Percentiles rank a stretch among this genome's conserved stretches.
phyloP scores from a whole-genome alignment of 2,113 vertebrate genomes.

The Platichthys stellatus region DNA sequence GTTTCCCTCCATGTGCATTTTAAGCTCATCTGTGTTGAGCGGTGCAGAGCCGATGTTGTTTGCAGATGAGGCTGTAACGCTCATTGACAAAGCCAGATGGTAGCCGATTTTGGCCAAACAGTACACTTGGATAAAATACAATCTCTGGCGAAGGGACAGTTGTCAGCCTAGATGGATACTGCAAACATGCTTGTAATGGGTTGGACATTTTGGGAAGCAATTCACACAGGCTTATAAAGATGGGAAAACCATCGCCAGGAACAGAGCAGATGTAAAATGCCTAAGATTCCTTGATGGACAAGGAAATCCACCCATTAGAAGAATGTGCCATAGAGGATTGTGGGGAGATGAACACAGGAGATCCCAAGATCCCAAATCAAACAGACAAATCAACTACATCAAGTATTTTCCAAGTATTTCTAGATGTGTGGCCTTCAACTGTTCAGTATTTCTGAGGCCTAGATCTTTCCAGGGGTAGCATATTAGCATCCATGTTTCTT shows the following conservation, averaged over 20 bases:
- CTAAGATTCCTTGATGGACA: constrained; percentile 68
- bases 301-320: constrained; percentile 55
- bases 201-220: constrained; percentile 76
- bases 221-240: constrained; percentile 71
- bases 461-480: constrained; percentile 40
- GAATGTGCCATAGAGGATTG: constrained; percentile 51
- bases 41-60: constrained; percentile 78
- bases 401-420: constrained; percentile 42
- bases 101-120: constrained; percentile 82
- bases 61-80: constrained; percentile 81
- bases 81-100: constrained; percentile 83
- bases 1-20: constrained; percentile 61
- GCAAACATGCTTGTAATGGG: constrained; percentile 82
- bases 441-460: constrained; percentile 31
- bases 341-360: constrained; percentile 39
- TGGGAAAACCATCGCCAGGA: constrained; percentile 62
- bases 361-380: constrained; percentile 49
- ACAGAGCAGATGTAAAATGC: constrained; percentile 70
- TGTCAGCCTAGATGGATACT: constrained; percentile 80
- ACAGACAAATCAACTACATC: constrained; percentile 27
- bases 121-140: constrained; percentile 80
- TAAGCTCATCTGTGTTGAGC: constrained; percentile 74
- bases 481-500: constrained; percentile 47
- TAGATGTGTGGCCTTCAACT: constrained; percentile 53
- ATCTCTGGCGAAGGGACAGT: constrained; percentile 77